Conservation (phyloP, 2,797 vertebrate species). For the Choloepus didactylus region DNA sequence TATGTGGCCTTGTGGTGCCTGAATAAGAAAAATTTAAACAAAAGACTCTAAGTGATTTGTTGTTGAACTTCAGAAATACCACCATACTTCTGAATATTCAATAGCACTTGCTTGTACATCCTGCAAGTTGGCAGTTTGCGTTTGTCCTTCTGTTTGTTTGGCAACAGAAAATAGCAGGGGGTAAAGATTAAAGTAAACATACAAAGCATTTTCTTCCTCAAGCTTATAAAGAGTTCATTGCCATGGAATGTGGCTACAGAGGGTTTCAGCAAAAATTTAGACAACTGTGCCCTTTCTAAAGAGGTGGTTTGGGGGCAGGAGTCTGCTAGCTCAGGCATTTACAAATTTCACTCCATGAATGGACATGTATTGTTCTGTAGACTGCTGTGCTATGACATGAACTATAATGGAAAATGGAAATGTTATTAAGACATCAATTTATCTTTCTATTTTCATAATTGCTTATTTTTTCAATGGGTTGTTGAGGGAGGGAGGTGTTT, state of each 20-base stretch:
- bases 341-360: constrained; percentile 72
- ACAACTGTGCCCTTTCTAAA: constrained; percentile 52
- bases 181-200: constrained; percentile 65
- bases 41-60: constrained; percentile 38
- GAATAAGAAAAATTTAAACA: constrained; percentile 77
- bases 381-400: constrained; percentile 56
- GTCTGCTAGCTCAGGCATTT: constrained; percentile 71
- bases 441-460: constrained; percentile 15
- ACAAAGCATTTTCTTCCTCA: constrained; percentile 59
- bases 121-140: constrained; percentile 1
- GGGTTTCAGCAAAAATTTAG: constrained; percentile 68
- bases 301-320: constrained; percentile 54
- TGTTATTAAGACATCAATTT: constrained; percentile 53
- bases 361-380: constrained; percentile 20
- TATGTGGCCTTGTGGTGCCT: constrained; percentile 99
- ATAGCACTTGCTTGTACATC: constrained; percentile 44
- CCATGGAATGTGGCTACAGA: constrained; percentile 53
- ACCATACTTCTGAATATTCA: constrained; percentile 68
- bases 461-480: neutral
- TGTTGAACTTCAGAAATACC: constrained; percentile 76
- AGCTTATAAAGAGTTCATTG: constrained; percentile 59
- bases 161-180: constrained; percentile 67
- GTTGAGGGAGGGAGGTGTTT: no score
- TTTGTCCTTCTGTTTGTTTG: constrained; percentile 68
- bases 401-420: constrained; percentile 45